A percentile compares a stretch with the other conserved stretches of the same genome.
Conservation (phyloP, 2,113 vertebrate species). For the Notarius quadriscutis region DNA sequence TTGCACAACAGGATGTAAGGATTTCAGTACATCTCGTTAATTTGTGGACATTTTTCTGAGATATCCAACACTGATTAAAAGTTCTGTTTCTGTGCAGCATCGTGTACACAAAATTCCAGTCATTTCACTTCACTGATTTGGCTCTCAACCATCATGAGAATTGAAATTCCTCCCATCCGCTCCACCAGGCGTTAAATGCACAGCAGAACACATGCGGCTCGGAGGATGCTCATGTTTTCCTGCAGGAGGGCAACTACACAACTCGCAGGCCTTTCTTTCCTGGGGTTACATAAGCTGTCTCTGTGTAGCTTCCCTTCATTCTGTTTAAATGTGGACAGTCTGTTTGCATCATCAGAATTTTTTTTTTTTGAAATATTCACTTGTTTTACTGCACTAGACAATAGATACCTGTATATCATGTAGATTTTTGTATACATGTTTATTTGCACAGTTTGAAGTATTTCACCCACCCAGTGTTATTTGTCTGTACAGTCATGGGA, state of each 20-base stretch:
- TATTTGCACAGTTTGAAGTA: neutral
- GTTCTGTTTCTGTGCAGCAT: slow-evolving; percentile 3
- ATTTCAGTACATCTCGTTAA: neutral
- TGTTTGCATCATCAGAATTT: neutral
- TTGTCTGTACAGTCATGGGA: neutral
- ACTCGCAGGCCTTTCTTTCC: neutral
- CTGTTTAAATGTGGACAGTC: neutral
- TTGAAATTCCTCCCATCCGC: neutral
- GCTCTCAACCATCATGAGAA: neutral
- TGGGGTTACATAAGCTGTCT: neutral
- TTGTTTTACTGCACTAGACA: neutral
- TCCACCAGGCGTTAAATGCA: neutral
- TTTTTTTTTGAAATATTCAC: neutral
- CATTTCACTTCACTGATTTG: neutral
- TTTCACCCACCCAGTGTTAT: neutral
- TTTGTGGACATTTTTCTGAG: neutral
- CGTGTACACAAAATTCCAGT: neutral
- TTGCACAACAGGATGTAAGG: too few relatives aligned
- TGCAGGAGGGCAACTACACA: neutral
- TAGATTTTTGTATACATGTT: neutral
- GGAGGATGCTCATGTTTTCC: neutral
- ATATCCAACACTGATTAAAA: neutral
- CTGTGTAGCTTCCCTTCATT: neutral
- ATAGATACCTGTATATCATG: neutral
- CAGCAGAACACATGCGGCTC: neutral